Conservation (phyloP, 1,140 invertebrate species). For the Drosophila ogumai region DNA sequence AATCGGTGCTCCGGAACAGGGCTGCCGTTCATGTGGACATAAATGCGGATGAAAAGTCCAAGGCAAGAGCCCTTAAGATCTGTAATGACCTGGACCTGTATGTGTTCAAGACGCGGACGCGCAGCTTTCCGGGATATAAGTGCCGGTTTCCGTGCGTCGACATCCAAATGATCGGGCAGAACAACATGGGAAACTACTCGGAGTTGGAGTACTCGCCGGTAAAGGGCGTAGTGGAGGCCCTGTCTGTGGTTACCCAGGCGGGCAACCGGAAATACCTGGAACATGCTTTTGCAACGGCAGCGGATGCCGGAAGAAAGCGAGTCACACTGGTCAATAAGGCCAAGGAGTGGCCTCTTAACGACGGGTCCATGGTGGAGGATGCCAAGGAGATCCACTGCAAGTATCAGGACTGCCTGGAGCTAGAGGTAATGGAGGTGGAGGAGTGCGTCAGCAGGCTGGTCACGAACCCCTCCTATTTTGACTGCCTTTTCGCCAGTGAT, state of each 20-base stretch:
- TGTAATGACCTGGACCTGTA: conserved; percentile 69
- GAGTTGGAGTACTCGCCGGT: conserved; percentile 76
- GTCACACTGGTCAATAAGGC: conserved; percentile 63
- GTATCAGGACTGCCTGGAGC: conserved; percentile 31
- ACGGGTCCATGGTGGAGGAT: conserved; percentile 47
- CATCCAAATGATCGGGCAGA: conserved; percentile 63
- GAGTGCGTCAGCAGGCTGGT: conserved; percentile 43
- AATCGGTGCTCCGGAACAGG: conserved; percentile 67
- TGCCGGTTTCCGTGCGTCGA: conserved; percentile 60
- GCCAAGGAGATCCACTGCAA: conserved; percentile 35
- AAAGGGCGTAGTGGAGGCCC: conserved; percentile 68
- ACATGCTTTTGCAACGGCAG: conserved; percentile 48
- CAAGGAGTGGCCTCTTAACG: conserved; percentile 63
- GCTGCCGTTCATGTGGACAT: conserved; percentile 69
- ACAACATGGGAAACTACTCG: conserved; percentile 69
- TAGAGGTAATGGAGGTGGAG: conserved; percentile 63
- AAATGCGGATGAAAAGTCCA: conserved; percentile 46
- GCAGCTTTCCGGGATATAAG: conserved; percentile 67
- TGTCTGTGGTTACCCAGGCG: conserved; percentile 46
- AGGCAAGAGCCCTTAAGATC: conserved; percentile 52
- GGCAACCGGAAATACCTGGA: conserved; percentile 38
- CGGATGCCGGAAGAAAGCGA: conserved; percentile 30
- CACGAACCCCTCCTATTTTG: conserved; percentile 51
- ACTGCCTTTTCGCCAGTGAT: conserved; percentile 68
- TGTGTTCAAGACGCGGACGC: conserved; percentile 54